A percentile compares a stretch with the other conserved stretches of the same genome.
phyloP scores from a whole-genome alignment of 2,113 vertebrate species.

The Lepus timidus region DNA sequence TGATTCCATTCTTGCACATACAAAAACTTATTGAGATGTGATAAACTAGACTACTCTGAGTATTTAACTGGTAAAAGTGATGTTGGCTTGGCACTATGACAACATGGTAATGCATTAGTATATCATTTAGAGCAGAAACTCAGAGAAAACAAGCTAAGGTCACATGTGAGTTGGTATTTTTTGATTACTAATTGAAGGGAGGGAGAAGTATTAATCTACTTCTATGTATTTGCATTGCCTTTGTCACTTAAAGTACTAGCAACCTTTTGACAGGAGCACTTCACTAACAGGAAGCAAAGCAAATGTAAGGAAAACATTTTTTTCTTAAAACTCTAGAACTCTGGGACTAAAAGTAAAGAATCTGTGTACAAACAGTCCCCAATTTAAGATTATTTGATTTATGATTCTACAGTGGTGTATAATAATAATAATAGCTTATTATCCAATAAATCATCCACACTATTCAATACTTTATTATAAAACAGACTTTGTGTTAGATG shows the following conservation, averaged over 20 bases:
- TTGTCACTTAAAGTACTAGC: slow-evolving; percentile 1
- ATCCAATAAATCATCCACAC: neutral
- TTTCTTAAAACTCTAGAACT: slow-evolving; percentile 40
- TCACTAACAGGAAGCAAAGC: slow-evolving; percentile 27
- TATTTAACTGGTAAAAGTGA: neutral
- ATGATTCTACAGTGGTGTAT: neutral
- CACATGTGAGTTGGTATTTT: neutral
- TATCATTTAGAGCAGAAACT: neutral
- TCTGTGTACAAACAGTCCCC: neutral
- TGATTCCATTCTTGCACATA: neutral
- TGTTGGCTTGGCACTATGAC: neutral
- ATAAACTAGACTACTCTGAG: neutral
- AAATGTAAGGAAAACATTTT: neutral
- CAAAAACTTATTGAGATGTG: neutral
- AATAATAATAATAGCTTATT: neutral
- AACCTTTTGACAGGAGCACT: neutral
- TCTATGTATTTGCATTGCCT: slow-evolving; percentile 11
- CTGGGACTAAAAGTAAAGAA: slow-evolving; percentile 29
- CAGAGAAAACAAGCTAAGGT: neutral
- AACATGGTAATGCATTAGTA: neutral
- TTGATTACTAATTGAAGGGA: slow-evolving; percentile 1
- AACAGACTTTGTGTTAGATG: neutral
- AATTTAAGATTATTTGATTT: neutral
- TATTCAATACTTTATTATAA: neutral
- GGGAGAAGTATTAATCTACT: neutral